phyloP scores from a whole-genome alignment of 1,140 invertebrate species.

The Hesperophylax magnus region DNA sequence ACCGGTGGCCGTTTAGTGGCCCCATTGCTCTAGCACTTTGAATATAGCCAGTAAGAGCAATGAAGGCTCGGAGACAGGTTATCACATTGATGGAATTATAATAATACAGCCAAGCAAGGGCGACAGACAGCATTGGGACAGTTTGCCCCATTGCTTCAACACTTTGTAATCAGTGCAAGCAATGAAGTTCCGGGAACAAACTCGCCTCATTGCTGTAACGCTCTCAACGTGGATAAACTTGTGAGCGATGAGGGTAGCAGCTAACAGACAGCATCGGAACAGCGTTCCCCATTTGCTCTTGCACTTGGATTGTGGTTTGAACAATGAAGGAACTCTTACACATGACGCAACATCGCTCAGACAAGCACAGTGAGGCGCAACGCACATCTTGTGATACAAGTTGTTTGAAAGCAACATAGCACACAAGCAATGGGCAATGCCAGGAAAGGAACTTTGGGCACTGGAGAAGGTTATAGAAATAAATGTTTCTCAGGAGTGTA shows the following conservation, averaged over 20 bases:
- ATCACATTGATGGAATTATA: too few species aligned
- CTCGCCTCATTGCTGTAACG: too few species aligned
- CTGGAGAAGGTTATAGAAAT: too few species aligned
- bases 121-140: too few species aligned
- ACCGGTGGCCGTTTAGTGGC: neutral
- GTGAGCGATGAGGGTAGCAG: too few species aligned
- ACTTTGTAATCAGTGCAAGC: neutral
- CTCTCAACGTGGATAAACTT: too few species aligned
- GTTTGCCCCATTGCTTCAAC: too few species aligned
- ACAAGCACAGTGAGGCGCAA: neutral
- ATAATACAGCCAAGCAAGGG: too few species aligned
- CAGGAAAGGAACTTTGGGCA: too few species aligned
- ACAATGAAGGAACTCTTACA: neutral
- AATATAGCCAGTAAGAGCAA: neutral
- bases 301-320: neutral
- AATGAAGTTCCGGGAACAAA: neutral
- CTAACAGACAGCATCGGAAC: too few species aligned
- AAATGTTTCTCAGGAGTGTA: too few species aligned
- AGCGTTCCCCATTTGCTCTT: too few species aligned
- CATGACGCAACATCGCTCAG: neutral
- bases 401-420: conserved; percentile 3
- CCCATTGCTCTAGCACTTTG: neutral
- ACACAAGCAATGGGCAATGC: neutral
- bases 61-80: neutral
- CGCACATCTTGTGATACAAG: neutral